phyloP scores from a whole-genome alignment of 2,888 invertebrate genomes.

The Hyposoter dolosus region DNA sequence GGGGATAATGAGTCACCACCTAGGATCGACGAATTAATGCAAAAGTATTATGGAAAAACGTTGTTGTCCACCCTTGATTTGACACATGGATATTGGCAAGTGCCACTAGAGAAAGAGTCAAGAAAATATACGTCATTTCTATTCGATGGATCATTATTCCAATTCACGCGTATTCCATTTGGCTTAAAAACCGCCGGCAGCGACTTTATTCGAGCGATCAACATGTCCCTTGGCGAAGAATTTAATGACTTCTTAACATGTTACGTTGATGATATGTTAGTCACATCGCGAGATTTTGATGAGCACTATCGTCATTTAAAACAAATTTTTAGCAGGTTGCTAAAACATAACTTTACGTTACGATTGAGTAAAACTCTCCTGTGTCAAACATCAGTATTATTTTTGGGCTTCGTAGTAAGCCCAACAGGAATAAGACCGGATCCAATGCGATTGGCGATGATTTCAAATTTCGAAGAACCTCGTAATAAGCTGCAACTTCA shows the following conservation, averaged over 20 bases:
- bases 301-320: constrained; percentile 71
- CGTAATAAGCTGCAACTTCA: constrained; percentile 70
- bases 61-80: constrained; percentile 36
- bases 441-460: constrained; percentile 65
- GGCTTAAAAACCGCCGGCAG: constrained; percentile 52
- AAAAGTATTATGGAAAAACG: constrained; percentile 42
- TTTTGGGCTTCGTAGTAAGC: constrained; percentile 58
- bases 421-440: constrained; percentile 48
- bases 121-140: constrained; percentile 70
- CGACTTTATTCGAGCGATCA: constrained; percentile 65
- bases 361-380: constrained; percentile 41
- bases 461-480: constrained; percentile 71
- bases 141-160: constrained; percentile 68
- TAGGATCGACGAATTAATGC: constrained; percentile 54
- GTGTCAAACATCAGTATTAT: constrained; percentile 63
- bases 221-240: constrained; percentile 71
- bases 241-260: constrained; percentile 70
- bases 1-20: constrained; percentile 43
- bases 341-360: constrained; percentile 70
- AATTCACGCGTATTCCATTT: constrained; percentile 76
- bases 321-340: constrained; percentile 64
- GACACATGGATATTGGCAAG: constrained; percentile 37
- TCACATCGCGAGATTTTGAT: constrained; percentile 72
- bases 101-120: constrained; percentile 12
- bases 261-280: constrained; percentile 77